Percentiles rank a stretch among this genome's conserved stretches.
phyloP scores from a whole-genome alignment of 1,140 invertebrate species.

The Caligus rogercresseyi region DNA sequence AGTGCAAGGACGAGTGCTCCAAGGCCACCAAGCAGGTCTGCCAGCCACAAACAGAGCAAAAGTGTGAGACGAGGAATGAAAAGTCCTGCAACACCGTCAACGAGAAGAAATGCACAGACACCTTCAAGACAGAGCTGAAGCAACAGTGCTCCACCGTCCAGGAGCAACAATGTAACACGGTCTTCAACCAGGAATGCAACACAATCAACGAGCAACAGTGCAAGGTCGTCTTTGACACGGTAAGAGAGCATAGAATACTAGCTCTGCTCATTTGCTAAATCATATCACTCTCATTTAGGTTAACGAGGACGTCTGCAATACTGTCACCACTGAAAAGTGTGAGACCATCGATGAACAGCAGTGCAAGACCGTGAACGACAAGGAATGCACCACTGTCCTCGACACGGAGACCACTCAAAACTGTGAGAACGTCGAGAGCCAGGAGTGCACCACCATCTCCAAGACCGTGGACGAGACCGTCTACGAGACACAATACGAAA shows the following conservation, averaged over 20 bases:
- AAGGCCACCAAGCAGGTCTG: constrained; percentile 8
- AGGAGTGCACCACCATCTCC: neutral
- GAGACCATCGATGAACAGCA: constrained; percentile 4
- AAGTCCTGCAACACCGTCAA: constrained; percentile 10
- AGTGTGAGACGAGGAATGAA: neutral
- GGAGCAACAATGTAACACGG: constrained; percentile 8
- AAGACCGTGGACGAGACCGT: neutral
- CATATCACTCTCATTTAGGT: neutral
- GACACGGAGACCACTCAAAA: neutral
- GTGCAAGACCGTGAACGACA: neutral
- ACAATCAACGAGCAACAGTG: constrained; percentile 10
- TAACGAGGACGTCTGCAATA: neutral
- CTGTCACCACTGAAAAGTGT: constrained; percentile 2
- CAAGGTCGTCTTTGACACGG: neutral
- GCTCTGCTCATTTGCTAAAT: neutral
- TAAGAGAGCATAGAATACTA: neutral
- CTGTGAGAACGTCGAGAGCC: constrained; percentile 1
- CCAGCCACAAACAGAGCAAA: neutral
- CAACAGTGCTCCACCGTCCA: neutral
- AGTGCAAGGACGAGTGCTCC: constrained; percentile 4
- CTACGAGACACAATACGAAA: neutral
- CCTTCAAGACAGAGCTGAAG: neutral
- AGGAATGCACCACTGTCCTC: neutral
- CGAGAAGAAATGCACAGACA: constrained; percentile 1
- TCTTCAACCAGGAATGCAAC: neutral